These are phyloP conservation scores for Chaetorhynchus papuensis DNA, from an alignment of 2,113 vertebrate species.

Conservation along the genomic window DNA sequence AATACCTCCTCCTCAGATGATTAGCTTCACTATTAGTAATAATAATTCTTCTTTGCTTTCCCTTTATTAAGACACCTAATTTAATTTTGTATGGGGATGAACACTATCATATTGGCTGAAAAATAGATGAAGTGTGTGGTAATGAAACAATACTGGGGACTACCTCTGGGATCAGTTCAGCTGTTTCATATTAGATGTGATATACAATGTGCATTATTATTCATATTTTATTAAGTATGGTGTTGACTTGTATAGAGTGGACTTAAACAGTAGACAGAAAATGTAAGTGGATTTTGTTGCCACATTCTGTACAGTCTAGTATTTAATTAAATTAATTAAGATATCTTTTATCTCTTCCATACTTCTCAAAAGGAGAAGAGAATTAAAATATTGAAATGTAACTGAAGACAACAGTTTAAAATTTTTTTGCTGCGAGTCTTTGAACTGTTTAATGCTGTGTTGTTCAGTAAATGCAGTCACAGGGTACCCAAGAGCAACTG, in stretches of 20 bases:
- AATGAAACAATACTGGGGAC: background rate
- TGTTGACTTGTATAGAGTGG: background rate
- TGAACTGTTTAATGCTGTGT: background rate
- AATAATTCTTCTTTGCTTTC: conserved; percentile 39
- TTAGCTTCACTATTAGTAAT: conserved; percentile 17
- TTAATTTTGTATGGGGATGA: background rate
- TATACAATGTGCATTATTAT: background rate
- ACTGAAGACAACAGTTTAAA: background rate
- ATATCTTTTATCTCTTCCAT: background rate
- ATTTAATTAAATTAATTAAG: background rate
- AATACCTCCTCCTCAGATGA: conserved; percentile 36
- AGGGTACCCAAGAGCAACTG: background rate
- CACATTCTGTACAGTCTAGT: background rate
- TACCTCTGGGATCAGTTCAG: background rate
- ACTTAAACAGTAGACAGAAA: background rate
- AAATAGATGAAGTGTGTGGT: background rate
- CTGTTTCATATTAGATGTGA: background rate
- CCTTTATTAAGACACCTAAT: conserved; percentile 42
- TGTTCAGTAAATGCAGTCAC: background rate
- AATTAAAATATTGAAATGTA: background rate
- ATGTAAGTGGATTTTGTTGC: background rate
- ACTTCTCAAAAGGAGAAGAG: background rate
- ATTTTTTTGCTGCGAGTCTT: background rate
- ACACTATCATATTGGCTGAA: background rate
- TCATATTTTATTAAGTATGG: background rate